Evolutionary conservation across 2,797 vertebrate species (phyloP), one percentile per base, ranked within the genome.

Genomic region (Harpagifer antarcticus): DNA sequence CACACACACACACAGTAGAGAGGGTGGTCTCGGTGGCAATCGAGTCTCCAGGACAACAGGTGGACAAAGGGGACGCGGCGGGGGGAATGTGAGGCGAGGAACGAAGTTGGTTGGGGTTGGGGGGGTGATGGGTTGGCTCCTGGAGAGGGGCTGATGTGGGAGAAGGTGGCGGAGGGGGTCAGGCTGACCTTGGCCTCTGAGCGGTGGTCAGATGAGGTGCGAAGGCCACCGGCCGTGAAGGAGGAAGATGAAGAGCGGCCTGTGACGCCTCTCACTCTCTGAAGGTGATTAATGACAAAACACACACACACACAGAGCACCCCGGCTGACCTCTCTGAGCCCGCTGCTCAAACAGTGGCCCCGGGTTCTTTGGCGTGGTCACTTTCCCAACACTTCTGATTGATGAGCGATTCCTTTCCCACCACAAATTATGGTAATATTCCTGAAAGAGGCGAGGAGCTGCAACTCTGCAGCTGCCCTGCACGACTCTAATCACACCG

Each of bases 11-110:
- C 58, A 73, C 55, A 78, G 56, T n/a, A 58, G 86, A 91, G 79
- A 27, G 87, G 87, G 91, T 85, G 87, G 92, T 88, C 92, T 90
- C 87, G 50, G 86, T 74, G 72, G 88, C 80, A 80, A 77, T 89
- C 72, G 76, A 86, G 91, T 95, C 92, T 92, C 94, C 94, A 74
- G 83, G 93, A 94, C 94, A 94, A 95, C 94, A 92, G 91, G 88
- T 91, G 90, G 84, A 95, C 93, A 95, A 95, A 92, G 90, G 84
- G 88, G 82, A 76, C 83, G 56, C 84, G 50, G 81, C 68, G 76
- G 83, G 88, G 88, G 88, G 92, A 94, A 94, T 94, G 91, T 72
- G 84, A 74, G 84, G 80, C 58, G 15, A 50, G 68, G 72, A 59
- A 40, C 19, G 57, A 53, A 47, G 58, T 44, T 42, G 80, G 15